Conservation (phyloP, 2,888 invertebrate genomes). For the Diabrotica balteata region DNA sequence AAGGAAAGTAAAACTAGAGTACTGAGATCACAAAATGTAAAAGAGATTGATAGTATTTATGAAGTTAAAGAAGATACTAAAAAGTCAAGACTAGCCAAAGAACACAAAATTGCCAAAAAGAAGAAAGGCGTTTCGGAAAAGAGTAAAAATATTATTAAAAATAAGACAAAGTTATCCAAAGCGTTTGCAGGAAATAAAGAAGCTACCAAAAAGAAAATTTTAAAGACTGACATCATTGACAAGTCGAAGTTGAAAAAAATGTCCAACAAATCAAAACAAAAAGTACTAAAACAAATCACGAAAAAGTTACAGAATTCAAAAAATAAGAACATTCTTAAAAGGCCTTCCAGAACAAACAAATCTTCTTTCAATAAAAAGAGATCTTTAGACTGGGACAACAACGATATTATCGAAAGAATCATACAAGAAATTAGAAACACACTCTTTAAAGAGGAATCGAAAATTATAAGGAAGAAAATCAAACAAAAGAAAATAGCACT, state of each 20-base stretch:
- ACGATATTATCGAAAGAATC: conserved; percentile 29
- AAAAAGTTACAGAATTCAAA: conserved; percentile 5
- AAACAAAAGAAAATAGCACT: neutral
- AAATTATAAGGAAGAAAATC: neutral
- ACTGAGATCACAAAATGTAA: conserved; percentile 17
- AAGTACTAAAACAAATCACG: conserved; percentile 3
- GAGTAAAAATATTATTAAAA: conserved; percentile 12
- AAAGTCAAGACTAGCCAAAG: neutral
- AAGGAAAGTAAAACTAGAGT: conserved; percentile 3
- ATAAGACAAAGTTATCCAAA: conserved; percentile 2
- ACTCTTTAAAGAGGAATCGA: conserved; percentile 18
- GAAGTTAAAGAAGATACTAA: conserved; percentile 1
- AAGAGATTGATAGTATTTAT: neutral
- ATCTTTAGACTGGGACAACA: conserved; percentile 18
- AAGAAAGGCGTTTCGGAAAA: conserved; percentile 1
- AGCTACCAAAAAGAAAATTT: conserved; percentile 4
- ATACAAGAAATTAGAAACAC: conserved; percentile 28
- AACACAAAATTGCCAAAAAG: neutral
- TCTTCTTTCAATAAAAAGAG: conserved; percentile 1
- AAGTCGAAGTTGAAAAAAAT: conserved; percentile 1
- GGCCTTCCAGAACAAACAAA: neutral
- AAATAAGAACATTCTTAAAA: conserved; percentile 10
- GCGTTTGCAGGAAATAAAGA: neutral
- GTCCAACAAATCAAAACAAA: conserved; percentile 3
- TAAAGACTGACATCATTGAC: no score